A percentile compares a stretch with the other conserved stretches of the same genome.
Conservation (phyloP, 2,797 vertebrate genomes). For the Muscicapa comitata region DNA sequence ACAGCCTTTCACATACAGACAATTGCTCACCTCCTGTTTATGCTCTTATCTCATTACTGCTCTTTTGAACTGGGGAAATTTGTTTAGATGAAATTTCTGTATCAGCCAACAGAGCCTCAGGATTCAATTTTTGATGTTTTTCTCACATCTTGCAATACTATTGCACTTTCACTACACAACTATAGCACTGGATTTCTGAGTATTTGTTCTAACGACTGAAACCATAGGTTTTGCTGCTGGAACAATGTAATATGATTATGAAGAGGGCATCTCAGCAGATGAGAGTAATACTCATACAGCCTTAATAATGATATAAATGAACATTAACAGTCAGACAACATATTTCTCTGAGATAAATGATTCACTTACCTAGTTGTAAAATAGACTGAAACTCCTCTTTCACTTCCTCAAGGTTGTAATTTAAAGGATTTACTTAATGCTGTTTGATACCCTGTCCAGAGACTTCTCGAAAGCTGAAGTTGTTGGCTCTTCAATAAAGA, state of each 20-base stretch:
- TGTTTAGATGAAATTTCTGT: not conserved
- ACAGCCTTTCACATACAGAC: not conserved
- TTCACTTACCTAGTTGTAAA: not conserved
- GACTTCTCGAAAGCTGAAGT: not conserved
- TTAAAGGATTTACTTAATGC: conserved; percentile 38
- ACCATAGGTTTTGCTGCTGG: not conserved
- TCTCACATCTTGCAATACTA: not conserved
- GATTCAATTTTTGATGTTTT: not conserved
- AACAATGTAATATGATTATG: not conserved
- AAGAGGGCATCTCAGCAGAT: not conserved
- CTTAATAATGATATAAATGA: conserved; percentile 1
- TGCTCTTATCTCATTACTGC: not conserved
- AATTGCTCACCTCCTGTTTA: not conserved
- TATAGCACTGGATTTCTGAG: not conserved
- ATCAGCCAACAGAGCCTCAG: not conserved
- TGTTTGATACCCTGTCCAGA: conserved; percentile 23
- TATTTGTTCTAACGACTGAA: not conserved
- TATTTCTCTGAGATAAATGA: not conserved
- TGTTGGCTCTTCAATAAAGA: conserved; percentile 20
- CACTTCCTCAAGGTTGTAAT: conserved; percentile 20
- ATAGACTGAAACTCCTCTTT: not conserved
- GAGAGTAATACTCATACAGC: not conserved
- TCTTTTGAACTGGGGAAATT: not conserved
- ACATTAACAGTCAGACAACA: conserved; percentile 37
- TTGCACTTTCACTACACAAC: not conserved